A percentile compares a stretch with the other conserved stretches of the same genome.
Evolutionary conservation across 2,113 vertebrate genomes (phyloP).

Genomic region (Brachypteracias leptosomus): DNA sequence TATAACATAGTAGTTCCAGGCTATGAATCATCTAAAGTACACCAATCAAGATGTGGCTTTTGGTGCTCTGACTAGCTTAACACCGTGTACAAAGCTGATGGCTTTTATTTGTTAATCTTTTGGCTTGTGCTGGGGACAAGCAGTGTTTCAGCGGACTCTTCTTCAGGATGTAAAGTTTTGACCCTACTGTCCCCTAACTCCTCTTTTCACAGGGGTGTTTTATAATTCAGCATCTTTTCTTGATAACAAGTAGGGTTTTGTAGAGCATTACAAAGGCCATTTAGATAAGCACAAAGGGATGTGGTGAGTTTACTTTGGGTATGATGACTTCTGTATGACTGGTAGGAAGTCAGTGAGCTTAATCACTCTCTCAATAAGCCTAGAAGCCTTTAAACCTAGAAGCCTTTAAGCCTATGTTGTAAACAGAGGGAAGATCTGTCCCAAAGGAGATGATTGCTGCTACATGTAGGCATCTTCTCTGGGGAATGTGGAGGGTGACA

Average conservation of each 20-base stretch:
- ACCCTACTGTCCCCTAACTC: background rate
- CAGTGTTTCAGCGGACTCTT: background rate
- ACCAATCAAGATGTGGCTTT: background rate
- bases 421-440: background rate
- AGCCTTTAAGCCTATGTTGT: background rate
- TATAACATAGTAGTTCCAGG: background rate
- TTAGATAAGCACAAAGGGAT: background rate
- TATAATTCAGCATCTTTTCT: background rate
- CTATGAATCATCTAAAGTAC: background rate
- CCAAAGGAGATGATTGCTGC: background rate
- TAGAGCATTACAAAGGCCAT: fast-evolving
- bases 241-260: background rate
- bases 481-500: background rate
- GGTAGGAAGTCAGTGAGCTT: background rate
- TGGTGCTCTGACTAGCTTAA: background rate
- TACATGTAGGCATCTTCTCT: background rate
- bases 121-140: background rate
- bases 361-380: background rate
- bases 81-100: background rate
- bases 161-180: background rate
- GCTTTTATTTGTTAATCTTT: background rate
- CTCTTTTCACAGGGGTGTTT: background rate
- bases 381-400: background rate
- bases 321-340: background rate
- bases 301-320: background rate